A percentile compares a stretch with the other conserved stretches of the same genome.
These are phyloP conservation scores for Oceanites oceanicus DNA, from an alignment of 2,113 vertebrate species.

Conservation along the genomic window DNA sequence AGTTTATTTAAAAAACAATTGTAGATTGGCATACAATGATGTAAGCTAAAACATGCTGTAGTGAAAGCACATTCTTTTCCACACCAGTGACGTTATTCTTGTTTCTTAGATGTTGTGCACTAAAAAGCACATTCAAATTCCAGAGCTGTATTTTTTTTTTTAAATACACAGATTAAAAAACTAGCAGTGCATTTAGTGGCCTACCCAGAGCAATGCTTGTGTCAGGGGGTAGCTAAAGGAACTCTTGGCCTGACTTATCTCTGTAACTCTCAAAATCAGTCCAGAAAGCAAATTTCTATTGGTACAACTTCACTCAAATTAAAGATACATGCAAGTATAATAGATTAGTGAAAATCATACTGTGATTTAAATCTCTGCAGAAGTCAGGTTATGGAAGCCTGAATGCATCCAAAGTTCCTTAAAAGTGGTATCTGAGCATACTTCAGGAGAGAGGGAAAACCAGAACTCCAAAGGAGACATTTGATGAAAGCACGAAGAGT, in stretches of 20 bases:
- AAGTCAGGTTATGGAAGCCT: background rate
- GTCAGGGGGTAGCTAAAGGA: background rate
- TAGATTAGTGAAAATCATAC: background rate
- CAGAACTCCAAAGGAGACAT: accelerated
- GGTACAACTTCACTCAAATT: background rate
- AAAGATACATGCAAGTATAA: background rate
- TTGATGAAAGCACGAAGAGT: background rate
- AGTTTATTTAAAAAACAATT: background rate
- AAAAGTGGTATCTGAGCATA: background rate
- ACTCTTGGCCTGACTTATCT: background rate
- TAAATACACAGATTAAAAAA: background rate
- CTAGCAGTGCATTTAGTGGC: background rate
- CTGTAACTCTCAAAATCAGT: background rate
- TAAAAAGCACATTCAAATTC: background rate
- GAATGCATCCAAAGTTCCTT: background rate
- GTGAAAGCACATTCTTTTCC: slow-evolving; percentile 13
- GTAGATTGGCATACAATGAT: background rate
- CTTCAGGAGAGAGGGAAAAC: background rate
- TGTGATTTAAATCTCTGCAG: background rate
- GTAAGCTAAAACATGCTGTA: background rate
- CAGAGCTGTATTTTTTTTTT: background rate
- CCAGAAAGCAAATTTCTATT: background rate
- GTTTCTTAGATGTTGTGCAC: background rate
- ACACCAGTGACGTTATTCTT: background rate
- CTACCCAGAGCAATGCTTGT: background rate